A percentile compares a stretch with the other conserved stretches of the same genome.
These are phyloP conservation scores for Cebidichthys violaceus DNA, from an alignment of 2,113 vertebrate genomes.

Conservation along the genomic window DNA sequence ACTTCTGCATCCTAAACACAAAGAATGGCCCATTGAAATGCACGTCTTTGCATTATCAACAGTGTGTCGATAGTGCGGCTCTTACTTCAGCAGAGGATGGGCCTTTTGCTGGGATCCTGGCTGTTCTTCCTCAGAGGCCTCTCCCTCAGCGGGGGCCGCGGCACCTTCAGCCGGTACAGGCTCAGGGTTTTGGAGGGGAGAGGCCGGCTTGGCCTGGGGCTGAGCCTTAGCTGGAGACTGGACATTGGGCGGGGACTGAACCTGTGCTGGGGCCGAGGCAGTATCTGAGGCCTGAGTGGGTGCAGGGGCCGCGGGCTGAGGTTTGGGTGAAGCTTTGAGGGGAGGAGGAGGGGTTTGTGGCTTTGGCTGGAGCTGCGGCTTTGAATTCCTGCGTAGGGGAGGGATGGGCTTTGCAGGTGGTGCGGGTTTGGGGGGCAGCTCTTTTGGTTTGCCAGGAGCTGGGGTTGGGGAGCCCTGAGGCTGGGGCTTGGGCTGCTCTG, in stretches of 20 bases:
- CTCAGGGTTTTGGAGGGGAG: constrained; percentile 65
- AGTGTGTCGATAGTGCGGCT: constrained; percentile 43
- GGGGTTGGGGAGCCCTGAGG: constrained; percentile 85
- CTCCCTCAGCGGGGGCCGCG: constrained; percentile 51
- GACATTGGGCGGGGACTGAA: constrained; percentile 59
- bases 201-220: constrained; percentile 49
- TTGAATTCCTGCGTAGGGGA: constrained; percentile 85
- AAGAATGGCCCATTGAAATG: constrained; percentile 36
- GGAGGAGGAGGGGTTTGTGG: constrained; percentile 80
- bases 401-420: constrained; percentile 87
- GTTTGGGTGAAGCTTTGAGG: constrained; percentile 71
- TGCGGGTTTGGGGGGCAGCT: constrained; percentile 85
- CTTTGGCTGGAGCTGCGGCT: constrained; percentile 84
- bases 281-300: constrained; percentile 50
- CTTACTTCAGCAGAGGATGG: constrained; percentile 98
- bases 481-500: constrained; percentile 89
- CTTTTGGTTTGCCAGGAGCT: constrained; percentile 85
- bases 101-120: constrained; percentile 79
- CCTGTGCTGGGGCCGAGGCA: constrained; percentile 49
- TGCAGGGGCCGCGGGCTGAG: constrained; percentile 52
- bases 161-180: constrained; percentile 60
- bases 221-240: constrained; percentile 69
- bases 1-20: background rate
- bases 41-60: constrained; percentile 39
- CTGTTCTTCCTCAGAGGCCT: constrained; percentile 77